These are phyloP conservation scores for Galendromus occidentalis DNA, from an alignment of 1,140 invertebrate species.

Conservation along the genomic window DNA sequence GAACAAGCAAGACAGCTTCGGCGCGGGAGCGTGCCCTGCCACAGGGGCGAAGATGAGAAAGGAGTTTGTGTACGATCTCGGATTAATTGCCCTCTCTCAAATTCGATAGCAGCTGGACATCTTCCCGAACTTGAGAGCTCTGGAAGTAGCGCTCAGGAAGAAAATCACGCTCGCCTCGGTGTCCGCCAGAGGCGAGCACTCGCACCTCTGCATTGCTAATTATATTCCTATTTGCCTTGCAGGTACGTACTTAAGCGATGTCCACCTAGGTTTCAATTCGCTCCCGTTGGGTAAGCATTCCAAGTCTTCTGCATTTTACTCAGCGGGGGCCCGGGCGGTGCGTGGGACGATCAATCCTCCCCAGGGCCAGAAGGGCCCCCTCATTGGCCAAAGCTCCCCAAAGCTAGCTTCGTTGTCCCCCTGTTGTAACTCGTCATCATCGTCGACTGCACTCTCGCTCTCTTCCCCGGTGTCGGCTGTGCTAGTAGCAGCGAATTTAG, in stretches of 20 bases:
- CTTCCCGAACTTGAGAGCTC: too few relatives aligned
- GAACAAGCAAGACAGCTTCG: too few relatives aligned
- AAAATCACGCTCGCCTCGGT: too few relatives aligned
- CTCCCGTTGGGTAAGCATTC: slow-evolving; percentile 10
- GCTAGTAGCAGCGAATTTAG: too few relatives aligned
- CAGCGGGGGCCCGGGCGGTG: slow-evolving; percentile 9
- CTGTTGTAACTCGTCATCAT: background rate
- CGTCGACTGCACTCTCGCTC: slow-evolving; percentile 9
- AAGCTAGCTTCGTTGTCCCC: background rate
- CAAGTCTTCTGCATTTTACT: slow-evolving; percentile 9
- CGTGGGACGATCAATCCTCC: background rate
- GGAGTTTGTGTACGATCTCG: background rate
- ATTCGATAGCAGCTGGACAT: too few relatives aligned
- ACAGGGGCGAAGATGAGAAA: background rate
- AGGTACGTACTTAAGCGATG: slow-evolving; percentile 12
- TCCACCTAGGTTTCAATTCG: slow-evolving; percentile 12
- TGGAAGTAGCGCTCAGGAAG: too few relatives aligned
- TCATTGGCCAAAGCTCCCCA: background rate
- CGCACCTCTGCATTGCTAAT: too few relatives aligned
- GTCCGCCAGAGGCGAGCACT: too few relatives aligned
- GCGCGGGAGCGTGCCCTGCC: background rate
- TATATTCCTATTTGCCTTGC: background rate
- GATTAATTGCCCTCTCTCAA: too few relatives aligned
- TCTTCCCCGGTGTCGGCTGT: background rate
- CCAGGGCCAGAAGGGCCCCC: too few relatives aligned